Base-by-base conservation (phyloP, 2,888 invertebrate genomes). In the Calameuta idolon region DNA sequence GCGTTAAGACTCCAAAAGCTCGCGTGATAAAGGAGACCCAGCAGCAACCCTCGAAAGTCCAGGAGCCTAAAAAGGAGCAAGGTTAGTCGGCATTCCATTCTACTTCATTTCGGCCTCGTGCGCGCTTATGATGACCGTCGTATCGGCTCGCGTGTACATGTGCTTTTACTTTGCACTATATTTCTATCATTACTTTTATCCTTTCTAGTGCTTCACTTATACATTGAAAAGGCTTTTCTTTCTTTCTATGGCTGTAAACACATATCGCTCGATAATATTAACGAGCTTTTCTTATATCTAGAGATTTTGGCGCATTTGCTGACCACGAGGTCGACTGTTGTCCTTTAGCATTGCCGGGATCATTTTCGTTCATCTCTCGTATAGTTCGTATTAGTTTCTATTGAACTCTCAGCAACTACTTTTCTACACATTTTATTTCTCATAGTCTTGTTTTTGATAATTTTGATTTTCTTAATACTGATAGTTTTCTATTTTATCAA, bases 31-130 rank as follows among this genome's bases (percentile, higher is more conserved):
- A 91, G 82, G 90, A 91, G 75, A 85, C 83, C 74, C 86, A 84
- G 81, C 85, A 85, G 77, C 87, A 84, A 75, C 79, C 83, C 15
- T 69, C 88, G 34, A 90, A 90, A 78, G 85, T 86, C 69, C 90
- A 88, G 85, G 91, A 91, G 71, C 83, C 86, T 40, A 92, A 91
- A 82, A 91, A 90, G 84, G 91, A 91, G 80, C 91, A 90, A 91
- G 92, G 92, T 92, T 89, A 89, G 91, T 88, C 77, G 68, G 74
- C n/a, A 31, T 35, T 74, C 74, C 40, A 75, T 80, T 80, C 55
- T 81, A 12, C 5, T 71, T 55, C 71, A 34, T 31, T 79, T 77
- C 78, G 77, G 80, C 81, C 81, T 79, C 80, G 80, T 82, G 82
- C 80, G 82, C 81, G 82, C 35, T 75, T 69, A 75, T 68, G 69